Evolutionary conservation across 2,113 vertebrate species (phyloP).

Genomic region (Xenus cinereus): DNA sequence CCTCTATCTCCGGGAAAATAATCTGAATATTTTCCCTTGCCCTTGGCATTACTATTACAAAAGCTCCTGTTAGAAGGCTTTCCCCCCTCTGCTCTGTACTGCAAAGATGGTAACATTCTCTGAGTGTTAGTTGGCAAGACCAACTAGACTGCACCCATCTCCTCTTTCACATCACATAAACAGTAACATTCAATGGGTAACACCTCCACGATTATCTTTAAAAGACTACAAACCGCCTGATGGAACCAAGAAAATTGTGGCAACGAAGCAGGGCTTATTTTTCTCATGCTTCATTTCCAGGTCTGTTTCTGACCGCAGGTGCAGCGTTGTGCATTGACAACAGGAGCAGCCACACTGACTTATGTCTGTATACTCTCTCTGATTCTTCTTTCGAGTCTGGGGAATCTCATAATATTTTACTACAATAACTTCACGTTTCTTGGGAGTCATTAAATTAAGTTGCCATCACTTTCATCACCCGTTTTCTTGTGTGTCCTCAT

Average conservation of each 20-base stretch:
- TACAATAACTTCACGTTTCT: background rate
- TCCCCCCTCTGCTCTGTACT: background rate
- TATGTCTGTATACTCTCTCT: background rate
- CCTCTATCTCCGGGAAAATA: constrained; percentile 47
- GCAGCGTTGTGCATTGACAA: background rate
- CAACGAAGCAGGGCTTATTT: background rate
- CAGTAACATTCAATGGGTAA: background rate
- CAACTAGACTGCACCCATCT: background rate
- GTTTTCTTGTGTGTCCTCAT: background rate
- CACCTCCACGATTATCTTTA: background rate
- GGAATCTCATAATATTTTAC: background rate
- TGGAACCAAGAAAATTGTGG: background rate
- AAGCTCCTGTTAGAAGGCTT: constrained; percentile 4
- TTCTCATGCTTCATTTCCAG: background rate
- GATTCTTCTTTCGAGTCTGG: background rate
- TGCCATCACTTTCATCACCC: background rate
- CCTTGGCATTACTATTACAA: background rate
- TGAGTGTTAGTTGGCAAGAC: background rate
- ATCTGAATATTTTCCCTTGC: constrained; percentile 39
- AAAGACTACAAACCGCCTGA: background rate
- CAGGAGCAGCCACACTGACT: background rate
- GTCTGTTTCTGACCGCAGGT: background rate
- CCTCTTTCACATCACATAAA: background rate
- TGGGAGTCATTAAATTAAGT: background rate
- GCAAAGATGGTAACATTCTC: background rate